These are phyloP conservation scores for Rutpela maculata DNA, from an alignment of 2,888 invertebrate species.

Conservation along the genomic window DNA sequence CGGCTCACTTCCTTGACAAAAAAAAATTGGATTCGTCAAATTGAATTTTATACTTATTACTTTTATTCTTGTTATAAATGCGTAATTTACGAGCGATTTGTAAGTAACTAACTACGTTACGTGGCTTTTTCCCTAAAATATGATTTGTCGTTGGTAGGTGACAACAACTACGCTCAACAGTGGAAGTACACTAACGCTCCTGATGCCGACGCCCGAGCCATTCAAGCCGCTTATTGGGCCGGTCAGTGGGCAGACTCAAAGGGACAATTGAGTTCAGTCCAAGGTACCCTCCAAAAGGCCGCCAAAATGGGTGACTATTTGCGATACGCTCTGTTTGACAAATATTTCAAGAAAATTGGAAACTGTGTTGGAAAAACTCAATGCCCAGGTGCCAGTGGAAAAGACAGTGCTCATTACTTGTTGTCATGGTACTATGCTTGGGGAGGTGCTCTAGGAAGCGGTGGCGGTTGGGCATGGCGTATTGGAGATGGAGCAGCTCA, in stretches of 20 bases:
- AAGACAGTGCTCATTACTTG: constrained; percentile 59
- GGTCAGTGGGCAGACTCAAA: constrained; percentile 56
- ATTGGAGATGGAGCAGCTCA: constrained; percentile 61
- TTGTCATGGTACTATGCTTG: constrained; percentile 60
- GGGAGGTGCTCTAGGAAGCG: constrained; percentile 56
- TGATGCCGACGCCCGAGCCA: constrained; percentile 55
- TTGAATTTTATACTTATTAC: no score
- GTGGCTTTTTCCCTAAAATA: no score
- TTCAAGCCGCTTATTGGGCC: constrained; percentile 61
- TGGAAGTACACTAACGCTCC: constrained; percentile 60
- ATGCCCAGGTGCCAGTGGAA: constrained; percentile 56
- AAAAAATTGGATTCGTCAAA: no score
- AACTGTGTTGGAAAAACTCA: constrained; percentile 53
- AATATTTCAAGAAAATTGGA: constrained; percentile 61
- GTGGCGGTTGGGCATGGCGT: constrained; percentile 59
- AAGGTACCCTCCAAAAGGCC: constrained; percentile 54
- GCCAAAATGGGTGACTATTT: constrained; percentile 61
- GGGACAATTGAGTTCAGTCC: constrained; percentile 49
- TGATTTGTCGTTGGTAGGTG: constrained; percentile 40
- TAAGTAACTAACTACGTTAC: no score
- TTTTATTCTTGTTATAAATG: no score
- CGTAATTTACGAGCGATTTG: no score
- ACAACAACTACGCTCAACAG: constrained; percentile 59
- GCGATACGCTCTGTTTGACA: constrained; percentile 59
- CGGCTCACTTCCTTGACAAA: no score